Base-by-base conservation (phyloP, 2,797 vertebrate species). In the Gymnoscopelus microlampas region DNA sequence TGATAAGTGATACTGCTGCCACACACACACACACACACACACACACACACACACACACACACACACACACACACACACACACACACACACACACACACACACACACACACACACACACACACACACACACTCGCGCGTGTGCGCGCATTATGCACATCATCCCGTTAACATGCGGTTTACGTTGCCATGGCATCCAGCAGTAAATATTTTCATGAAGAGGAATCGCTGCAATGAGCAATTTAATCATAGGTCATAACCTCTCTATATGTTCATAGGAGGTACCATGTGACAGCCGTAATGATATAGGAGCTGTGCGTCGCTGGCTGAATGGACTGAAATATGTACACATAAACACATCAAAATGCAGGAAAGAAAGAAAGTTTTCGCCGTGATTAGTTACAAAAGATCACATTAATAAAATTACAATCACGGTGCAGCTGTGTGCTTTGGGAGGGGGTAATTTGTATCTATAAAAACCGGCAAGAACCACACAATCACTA, bases 231-330 rank as follows among this genome's bases (percentile, higher is more conserved):
- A 73, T 66, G 72, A 85, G 67, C 58, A 10, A 71, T 64, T 68
- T 54, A 32, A 47, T 67, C 60, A 72, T 65, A 80, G 83, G 85
- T 84, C 65, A 4, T 53, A 70, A 84, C 82, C 81, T 77, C 68
- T 63, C 14, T 53, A 65, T 49, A 66, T 72, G 75, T 68, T 54
- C 68, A 74, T 67, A 73, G 74, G 76, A 67, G 71, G 63, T 53
- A 69, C 65, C 63, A 64, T 53, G 66, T 72, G 70, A 68, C 81
- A 75, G 71, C 72, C 55, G 70, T 15, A 47, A 47, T 60, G 32
- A 44, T 9, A 60, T 47, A 57, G 23, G 23, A 29, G 23, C 55
- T 5, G n/a, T 7, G 23, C 1, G 49, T 11, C 26, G 53, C 24
- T 49, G 23, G 39, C 10, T 48, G 15, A 49, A 61, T 61, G 15